Evolutionary conservation across 2,888 invertebrate species (phyloP).

Genomic region (Micropterix aruncella): DNA sequence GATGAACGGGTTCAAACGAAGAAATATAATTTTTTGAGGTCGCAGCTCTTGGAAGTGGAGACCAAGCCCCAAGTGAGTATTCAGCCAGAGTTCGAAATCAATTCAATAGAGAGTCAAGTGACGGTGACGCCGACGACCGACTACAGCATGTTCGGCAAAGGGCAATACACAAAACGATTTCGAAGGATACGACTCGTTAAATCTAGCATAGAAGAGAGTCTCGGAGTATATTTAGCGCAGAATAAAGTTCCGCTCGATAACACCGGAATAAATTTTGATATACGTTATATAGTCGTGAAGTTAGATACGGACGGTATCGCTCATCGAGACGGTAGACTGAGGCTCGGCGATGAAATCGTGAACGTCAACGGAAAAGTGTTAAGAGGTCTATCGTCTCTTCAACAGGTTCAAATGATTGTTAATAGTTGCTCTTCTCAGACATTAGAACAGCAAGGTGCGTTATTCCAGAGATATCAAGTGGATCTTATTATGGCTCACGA

Average conservation of each 20-base stretch:
- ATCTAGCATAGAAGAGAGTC: constrained; percentile 48
- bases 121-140: constrained; percentile 21
- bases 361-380: constrained; percentile 76
- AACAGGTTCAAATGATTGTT: constrained; percentile 46
- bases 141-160: constrained; percentile 35
- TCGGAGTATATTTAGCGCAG: constrained; percentile 58
- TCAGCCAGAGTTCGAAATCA: constrained; percentile 18
- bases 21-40: constrained; percentile 34
- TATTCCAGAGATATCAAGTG: constrained; percentile 36
- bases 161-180: constrained; percentile 45
- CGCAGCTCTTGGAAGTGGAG: constrained; percentile 27
- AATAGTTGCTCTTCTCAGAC: constrained; percentile 38
- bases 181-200: constrained; percentile 52
- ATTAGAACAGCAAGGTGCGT: constrained; percentile 22
- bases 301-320: constrained; percentile 51
- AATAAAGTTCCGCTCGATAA: constrained; percentile 40
- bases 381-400: constrained; percentile 52
- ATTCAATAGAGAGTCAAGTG: constrained; percentile 22
- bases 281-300: constrained; percentile 47
- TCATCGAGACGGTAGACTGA: constrained; percentile 65
- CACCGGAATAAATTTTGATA: constrained; percentile 39
- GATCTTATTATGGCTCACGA: constrained; percentile 51
- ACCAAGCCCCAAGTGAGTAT: constrained; percentile 21
- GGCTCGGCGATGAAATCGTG: constrained; percentile 79
- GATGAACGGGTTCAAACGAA: constrained; percentile 36